Evolutionary conservation across 2,113 vertebrate genomes (phyloP).

Genomic region (Serranochromis macrocephalus): DNA sequence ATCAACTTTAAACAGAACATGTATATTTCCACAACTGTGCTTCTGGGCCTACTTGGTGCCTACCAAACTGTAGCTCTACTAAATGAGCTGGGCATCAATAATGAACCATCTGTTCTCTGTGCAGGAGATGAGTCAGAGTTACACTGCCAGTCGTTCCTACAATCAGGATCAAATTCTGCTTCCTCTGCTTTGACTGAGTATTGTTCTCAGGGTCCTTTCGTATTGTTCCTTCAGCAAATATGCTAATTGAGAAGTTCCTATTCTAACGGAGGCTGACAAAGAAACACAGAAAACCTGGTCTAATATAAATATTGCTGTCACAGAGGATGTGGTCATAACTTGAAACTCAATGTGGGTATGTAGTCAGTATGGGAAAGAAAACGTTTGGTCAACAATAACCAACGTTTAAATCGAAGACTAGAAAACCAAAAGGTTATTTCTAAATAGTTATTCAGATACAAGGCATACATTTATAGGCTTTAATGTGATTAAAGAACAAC

Average conservation of each 20-base stretch:
- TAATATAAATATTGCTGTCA: not conserved
- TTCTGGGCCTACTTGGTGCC: not conserved
- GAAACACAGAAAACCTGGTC: not conserved
- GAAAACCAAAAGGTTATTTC: not conserved
- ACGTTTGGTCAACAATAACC: not conserved
- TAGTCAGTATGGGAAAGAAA: not conserved
- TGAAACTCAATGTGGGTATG: not conserved
- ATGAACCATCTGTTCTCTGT: conserved; percentile 16
- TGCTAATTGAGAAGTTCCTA: not conserved
- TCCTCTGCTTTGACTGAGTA: conserved; percentile 7
- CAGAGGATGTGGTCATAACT: not conserved
- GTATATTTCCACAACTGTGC: not conserved
- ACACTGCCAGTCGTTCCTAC: conserved; percentile 14
- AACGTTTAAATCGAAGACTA: not conserved
- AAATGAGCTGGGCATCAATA: not conserved
- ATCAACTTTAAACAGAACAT: not conserved
- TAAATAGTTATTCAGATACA: not conserved
- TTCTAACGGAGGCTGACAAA: not conserved
- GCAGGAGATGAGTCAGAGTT: conserved; percentile 51
- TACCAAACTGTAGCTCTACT: not conserved
- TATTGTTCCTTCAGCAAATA: not conserved
- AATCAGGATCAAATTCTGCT: not conserved
- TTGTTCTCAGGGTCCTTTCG: conserved; percentile 18
- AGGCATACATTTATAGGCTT: not conserved
- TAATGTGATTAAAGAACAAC: not conserved